Base-by-base conservation (phyloP, 2,797 vertebrate genomes). In the Argyrosomus regius region DNA sequence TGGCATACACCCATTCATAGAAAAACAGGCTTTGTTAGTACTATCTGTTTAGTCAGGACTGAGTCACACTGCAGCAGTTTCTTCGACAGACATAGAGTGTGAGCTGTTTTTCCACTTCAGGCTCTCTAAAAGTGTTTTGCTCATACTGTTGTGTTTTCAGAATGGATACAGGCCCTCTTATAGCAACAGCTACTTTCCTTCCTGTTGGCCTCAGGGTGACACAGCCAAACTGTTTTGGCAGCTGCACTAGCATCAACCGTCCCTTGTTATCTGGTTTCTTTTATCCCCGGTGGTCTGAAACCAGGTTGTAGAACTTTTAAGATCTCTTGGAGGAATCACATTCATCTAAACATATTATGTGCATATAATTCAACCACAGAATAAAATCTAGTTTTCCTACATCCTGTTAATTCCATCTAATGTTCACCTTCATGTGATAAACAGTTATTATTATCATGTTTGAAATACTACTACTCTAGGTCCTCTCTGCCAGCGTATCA, bases 51-150 rank as follows among this genome's bases (percentile, higher is more conserved):
- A 71, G 53, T 67, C 48, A 62, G 35, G 62, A 69, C 72, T 85
- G 88, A 88, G 81, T 83, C 86, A 86, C 48, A 13, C 54, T 53
- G 49, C 65, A 49, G 53, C 70, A 54, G 24, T 57, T 46, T 45
- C 26, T 14, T 17, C 6, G 18, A 26, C 69, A 84, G 28, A 68
- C 31, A 10, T 8, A 10, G 43, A 66, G 17, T 16, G 20, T 24
- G 5, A 22, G 2, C 43, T 1, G 22, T 39, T 63, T 72, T 64
- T 46, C 65, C 72, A 62, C 43, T 49, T 61, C 31, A 43, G 66
- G 31, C 45, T 65, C 35, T 69, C 12, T 56, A 22, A 68, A 39
- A 48, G 28, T 48, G 59, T 78, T 63, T 35, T 22, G 48, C 41
- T 76, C 22, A 3, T 10, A 26, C 31, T 39, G 12, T 16, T 12